A percentile compares a stretch with the other conserved stretches of the same genome.
Conservation (phyloP, 2,113 vertebrate genomes). For the Hemiscyllium ocellatum region DNA sequence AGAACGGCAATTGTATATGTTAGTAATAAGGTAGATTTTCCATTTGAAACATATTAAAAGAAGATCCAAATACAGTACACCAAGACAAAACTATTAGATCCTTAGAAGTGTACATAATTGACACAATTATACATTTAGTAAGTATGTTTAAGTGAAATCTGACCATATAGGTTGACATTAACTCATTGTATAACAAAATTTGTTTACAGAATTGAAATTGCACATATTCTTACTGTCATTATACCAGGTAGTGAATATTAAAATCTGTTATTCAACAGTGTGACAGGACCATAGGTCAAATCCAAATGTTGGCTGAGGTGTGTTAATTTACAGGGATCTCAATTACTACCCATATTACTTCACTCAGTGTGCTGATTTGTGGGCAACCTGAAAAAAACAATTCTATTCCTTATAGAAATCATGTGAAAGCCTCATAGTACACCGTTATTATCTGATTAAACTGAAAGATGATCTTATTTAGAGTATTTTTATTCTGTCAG, state of each 20-base stretch:
- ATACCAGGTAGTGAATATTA: not conserved
- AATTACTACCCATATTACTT: not conserved
- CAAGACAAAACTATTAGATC: constrained; percentile 8
- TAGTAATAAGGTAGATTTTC: not conserved
- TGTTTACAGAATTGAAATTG: not conserved
- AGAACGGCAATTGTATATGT: not conserved
- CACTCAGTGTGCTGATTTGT: not conserved
- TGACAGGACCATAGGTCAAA: not conserved
- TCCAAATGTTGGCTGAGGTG: not conserved
- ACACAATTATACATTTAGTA: constrained; percentile 6
- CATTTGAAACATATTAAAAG: constrained; percentile 9
- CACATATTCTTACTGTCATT: not conserved
- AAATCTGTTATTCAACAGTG: not conserved
- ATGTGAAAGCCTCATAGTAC: not conserved
- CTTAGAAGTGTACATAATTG: not conserved
- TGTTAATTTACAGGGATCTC: not conserved
- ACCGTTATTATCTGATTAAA: constrained; percentile 24
- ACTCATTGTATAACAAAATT: not conserved
- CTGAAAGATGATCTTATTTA: not conserved
- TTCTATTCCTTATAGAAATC: not conserved
- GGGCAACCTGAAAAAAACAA: not conserved
- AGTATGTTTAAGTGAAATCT: constrained; percentile 32
- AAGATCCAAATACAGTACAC: not conserved
- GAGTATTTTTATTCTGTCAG: constrained; percentile 24
- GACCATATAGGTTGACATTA: constrained; percentile 1